phyloP scores from a whole-genome alignment of 2,888 invertebrate species.

The Cheiracanthium punctorium region DNA sequence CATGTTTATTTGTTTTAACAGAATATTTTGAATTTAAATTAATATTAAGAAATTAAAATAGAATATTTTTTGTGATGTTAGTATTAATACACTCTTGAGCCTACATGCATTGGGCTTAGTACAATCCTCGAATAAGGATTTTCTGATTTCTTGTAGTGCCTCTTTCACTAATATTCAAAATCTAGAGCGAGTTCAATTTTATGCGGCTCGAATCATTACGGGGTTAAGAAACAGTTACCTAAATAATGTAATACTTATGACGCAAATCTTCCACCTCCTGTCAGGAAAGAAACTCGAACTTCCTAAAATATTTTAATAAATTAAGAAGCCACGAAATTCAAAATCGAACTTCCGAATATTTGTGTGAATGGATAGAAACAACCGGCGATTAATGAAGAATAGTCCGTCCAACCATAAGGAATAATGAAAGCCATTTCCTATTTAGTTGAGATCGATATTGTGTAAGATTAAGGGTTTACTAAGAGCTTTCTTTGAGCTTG shows the following conservation, averaged over 20 bases:
- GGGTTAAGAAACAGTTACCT: no score
- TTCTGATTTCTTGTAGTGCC: neutral
- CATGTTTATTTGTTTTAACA: no score
- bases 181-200: neutral
- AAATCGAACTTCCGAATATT: constrained; percentile 4
- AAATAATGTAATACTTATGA: neutral
- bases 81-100: no score
- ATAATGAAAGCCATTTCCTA: neutral
- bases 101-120: neutral
- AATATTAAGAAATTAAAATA: no score
- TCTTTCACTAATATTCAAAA: neutral
- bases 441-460: neutral
- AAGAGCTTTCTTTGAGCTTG: neutral
- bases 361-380: neutral
- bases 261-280: constrained; percentile 11
- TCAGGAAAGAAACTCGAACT: neutral
- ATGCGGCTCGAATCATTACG: neutral
- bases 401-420: neutral
- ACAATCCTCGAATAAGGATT: neutral
- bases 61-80: no score
- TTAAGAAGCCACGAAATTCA: neutral
- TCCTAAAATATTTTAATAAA: constrained; percentile 1
- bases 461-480: neutral
- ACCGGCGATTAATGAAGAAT: neutral
- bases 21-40: no score